Evolutionary conservation across 2,797 vertebrate species (phyloP).

Genomic region (Myotis vivesi): DNA sequence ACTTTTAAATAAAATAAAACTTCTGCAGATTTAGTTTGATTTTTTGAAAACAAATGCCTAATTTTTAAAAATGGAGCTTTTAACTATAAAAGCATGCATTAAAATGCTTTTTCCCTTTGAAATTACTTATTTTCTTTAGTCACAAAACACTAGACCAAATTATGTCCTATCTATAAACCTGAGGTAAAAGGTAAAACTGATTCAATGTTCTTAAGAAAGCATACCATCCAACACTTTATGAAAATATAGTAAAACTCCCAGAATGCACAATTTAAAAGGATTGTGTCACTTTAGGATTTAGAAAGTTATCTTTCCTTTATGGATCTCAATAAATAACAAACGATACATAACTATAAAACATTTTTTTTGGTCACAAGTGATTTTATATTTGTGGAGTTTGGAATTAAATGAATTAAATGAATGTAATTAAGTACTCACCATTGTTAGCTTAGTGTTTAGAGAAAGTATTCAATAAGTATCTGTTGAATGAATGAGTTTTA

Average conservation of each 20-base stretch:
- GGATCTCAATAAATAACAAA: not conserved
- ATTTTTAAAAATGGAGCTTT: constrained; percentile 8
- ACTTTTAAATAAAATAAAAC: constrained; percentile 46
- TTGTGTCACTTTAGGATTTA: not conserved
- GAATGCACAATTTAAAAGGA: not conserved
- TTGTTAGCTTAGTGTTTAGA: not conserved
- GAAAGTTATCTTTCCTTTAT: not conserved
- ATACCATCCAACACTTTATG: not conserved
- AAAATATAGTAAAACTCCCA: not conserved
- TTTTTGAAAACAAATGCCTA: not conserved
- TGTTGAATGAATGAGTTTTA: constrained; percentile 25
- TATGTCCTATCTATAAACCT: not conserved
- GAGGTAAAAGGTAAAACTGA: not conserved
- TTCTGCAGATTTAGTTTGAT: not conserved
- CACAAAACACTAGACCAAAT: not conserved
- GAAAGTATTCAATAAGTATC: constrained; percentile 26
- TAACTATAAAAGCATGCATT: not conserved
- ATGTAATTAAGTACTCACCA: not conserved
- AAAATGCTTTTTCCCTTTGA: not conserved
- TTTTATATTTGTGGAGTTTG: constrained; percentile 11
- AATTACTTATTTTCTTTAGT: constrained; percentile 22
- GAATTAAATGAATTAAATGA: constrained; percentile 25
- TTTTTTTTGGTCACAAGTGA: not conserved
- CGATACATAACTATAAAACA: not conserved
- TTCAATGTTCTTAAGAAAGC: not conserved